Evolutionary conservation across 2,888 invertebrate species (phyloP), one percentile per base, ranked within the genome.

Genomic region (Hirudinaria manillensis): DNA sequence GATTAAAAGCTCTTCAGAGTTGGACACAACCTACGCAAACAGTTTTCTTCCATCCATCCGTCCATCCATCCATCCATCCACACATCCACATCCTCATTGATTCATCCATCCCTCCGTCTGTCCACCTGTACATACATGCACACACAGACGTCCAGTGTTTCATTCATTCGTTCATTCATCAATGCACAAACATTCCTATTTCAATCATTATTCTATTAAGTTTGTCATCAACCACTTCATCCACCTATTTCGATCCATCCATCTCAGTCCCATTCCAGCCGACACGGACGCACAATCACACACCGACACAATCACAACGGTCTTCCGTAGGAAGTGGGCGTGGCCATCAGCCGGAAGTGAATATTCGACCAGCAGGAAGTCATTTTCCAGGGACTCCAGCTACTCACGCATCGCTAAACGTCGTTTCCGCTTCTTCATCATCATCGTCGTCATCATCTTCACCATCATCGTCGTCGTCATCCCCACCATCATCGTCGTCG

Each of bases 381-480:
- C 24, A 61, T 61, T 61, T 61, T 61, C 29, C 24, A 61, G 61
- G 29, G 29, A 61, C 61, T 27, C 24, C 24, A 61, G 24, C 61
- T 61, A 61, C 61, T 61, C 61, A 61, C 61, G 61, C 61, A 61
- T 61, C 24, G 24, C 29, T 61, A 61, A 61, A 61, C 61, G 61
- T 29, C 13, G 61, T 61, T 29, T 36, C 56, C 36, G 56, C 68
- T 7, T 68, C 68, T 29, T 32, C 68, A 29, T 36, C 68, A 51
- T 45, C 36, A 51, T 45, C 70, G 45, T 70, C 70, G 45, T 70
- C 70, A 70, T 70, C 70, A 45, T 70, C 51, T 2, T 45, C 70
- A 45, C 45, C 70, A 45, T 70, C 70, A n/a, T 70, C 70, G n/a
- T 70, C 70, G 24, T 70, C 70, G 45, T 70, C 70, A 70, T 51